A percentile compares a stretch with the other conserved stretches of the same genome.
Conservation (phyloP, 2,797 vertebrate genomes). For the Sylvilagus floridanus region DNA sequence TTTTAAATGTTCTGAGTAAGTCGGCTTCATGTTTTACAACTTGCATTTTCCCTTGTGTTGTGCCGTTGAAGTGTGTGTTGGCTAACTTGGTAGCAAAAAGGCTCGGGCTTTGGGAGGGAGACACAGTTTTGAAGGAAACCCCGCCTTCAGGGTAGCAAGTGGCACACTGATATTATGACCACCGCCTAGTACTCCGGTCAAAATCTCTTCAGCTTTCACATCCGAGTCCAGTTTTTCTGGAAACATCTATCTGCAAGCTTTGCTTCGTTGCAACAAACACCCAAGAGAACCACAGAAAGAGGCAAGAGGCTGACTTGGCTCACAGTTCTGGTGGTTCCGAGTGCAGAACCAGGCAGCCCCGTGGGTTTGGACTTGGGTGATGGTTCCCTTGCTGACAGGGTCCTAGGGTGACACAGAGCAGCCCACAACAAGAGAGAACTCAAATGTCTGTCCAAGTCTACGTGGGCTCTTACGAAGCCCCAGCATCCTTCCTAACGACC, state of each 20-base stretch:
- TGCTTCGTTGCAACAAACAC: no score
- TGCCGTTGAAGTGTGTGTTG: rapidly evolving
- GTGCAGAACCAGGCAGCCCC: no score
- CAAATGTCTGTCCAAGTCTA: no score
- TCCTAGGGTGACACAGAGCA: no score
- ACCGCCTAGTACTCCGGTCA: not conserved
- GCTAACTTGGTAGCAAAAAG: not conserved
- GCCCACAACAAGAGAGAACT: no score
- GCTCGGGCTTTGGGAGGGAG: not conserved
- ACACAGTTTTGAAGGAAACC: not conserved
- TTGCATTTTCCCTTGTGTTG: not conserved
- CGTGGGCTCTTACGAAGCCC: no score
- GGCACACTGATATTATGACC: not conserved
- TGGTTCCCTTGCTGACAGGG: no score
- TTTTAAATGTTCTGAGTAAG: not conserved
- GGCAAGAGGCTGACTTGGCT: no score
- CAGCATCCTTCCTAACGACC: no score
- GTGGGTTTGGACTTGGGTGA: no score
- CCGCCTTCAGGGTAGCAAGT: not conserved
- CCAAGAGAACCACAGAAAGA: no score
- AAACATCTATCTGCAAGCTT: not conserved
- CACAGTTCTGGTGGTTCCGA: no score
- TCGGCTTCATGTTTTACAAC: not conserved
- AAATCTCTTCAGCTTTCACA: not conserved
- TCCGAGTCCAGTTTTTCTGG: not conserved